Percentiles rank a stretch among this genome's conserved stretches.
Evolutionary conservation across 1,140 invertebrate species (phyloP).

Genomic region (Dolichoris vasculosae): DNA sequence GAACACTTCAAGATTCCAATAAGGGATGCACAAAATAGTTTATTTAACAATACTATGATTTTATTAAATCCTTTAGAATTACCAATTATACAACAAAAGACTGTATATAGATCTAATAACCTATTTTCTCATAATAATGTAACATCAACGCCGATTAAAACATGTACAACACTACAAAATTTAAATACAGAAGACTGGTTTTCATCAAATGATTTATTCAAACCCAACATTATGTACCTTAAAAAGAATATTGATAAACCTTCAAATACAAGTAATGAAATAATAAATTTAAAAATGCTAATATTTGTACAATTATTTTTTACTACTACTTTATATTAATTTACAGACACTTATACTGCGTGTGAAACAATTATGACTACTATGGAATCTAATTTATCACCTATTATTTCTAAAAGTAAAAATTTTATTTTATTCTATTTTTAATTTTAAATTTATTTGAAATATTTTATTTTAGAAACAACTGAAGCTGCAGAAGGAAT

Average conservation of each 20-base stretch:
- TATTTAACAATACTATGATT: background rate
- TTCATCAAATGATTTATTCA: constrained; percentile 21
- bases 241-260: background rate
- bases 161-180: constrained; percentile 24
- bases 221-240: constrained; percentile 2
- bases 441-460: too few species aligned
- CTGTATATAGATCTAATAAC: background rate
- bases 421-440: too few species aligned
- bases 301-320: background rate
- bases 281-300: background rate
- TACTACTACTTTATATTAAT: background rate
- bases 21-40: background rate
- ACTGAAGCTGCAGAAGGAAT: constrained; percentile 27
- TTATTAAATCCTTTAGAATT: constrained; percentile 21
- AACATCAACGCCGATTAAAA: constrained; percentile 47
- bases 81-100: constrained; percentile 12
- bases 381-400: constrained; percentile 13
- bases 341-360: constrained; percentile 33
- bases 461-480: constrained; percentile 43
- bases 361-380: background rate
- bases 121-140: constrained; percentile 31
- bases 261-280: constrained; percentile 10
- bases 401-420: constrained; percentile 47
- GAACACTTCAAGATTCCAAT: background rate
- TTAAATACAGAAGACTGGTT: constrained; percentile 43